phyloP scores from a whole-genome alignment of 2,113 vertebrate genomes.

The Nyctibius bracteatus region DNA sequence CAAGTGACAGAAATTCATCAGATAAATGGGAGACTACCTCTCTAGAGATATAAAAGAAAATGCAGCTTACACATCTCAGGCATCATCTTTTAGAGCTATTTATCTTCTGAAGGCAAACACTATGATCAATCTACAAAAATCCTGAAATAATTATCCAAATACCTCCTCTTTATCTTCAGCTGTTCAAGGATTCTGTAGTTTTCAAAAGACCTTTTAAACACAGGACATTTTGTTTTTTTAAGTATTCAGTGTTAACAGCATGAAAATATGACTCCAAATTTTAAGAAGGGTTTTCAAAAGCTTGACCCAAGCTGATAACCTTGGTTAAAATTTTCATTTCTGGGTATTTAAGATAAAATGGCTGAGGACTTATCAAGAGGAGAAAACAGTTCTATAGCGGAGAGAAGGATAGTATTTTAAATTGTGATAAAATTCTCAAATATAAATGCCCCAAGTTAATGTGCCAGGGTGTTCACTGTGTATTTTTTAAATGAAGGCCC shows the following conservation, averaged over 20 bases:
- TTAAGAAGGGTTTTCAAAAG: not conserved
- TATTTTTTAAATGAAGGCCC: not conserved
- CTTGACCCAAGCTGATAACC: not conserved
- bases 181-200: not conserved
- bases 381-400: not conserved
- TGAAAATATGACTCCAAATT: not conserved
- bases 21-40: not conserved
- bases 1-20: not conserved
- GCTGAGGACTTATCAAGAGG: not conserved
- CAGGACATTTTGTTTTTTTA: not conserved
- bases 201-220: not conserved
- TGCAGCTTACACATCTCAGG: not conserved
- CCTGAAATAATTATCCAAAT: not conserved
- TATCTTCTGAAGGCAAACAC: not conserved
- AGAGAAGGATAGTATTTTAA: not conserved
- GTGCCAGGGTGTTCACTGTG: not conserved
- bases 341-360: not conserved
- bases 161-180: not conserved
- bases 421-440: not conserved
- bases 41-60: not conserved
- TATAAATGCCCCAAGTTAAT: not conserved
- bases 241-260: not conserved
- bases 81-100: not conserved
- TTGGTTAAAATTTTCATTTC: not conserved
- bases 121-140: not conserved